Percentiles rank a stretch among this genome's conserved stretches.
Conservation (phyloP, 2,888 invertebrate species). For the Heliothis peltigera region DNA sequence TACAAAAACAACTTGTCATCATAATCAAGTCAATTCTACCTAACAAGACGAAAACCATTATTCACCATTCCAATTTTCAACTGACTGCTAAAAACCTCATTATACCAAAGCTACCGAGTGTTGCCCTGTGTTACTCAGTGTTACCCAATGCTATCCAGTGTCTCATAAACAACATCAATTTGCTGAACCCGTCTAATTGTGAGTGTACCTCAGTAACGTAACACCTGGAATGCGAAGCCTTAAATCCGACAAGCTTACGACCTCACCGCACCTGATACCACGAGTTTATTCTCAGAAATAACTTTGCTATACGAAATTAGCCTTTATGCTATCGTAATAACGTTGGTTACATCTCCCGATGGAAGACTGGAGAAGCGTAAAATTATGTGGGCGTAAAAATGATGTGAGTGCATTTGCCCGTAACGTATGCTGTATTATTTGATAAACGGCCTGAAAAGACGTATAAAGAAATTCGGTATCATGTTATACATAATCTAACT, state of each 20-base stretch:
- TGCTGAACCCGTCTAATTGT: conserved; percentile 61
- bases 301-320: conserved; percentile 36
- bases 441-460: conserved; percentile 12
- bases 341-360: conserved; percentile 15
- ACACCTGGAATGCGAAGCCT: conserved; percentile 73
- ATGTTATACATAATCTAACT: background rate
- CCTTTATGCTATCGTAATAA: conserved; percentile 42
- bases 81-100: conserved; percentile 50
- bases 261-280: conserved; percentile 69
- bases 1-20: background rate
- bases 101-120: conserved; percentile 39
- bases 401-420: conserved; percentile 36
- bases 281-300: conserved; percentile 61
- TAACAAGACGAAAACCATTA: conserved; percentile 15
- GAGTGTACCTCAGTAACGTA: conserved; percentile 65
- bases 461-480: background rate
- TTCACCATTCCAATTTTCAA: conserved; percentile 48
- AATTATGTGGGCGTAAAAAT: conserved; percentile 40
- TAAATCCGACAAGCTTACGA: conserved; percentile 72
- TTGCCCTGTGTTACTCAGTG: conserved; percentile 23
- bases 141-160: conserved; percentile 38
- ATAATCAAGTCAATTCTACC: conserved; percentile 21
- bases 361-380: conserved; percentile 13
- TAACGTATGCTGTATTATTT: conserved; percentile 34
- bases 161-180: conserved; percentile 64